A percentile compares a stretch with the other conserved stretches of the same genome.
Evolutionary conservation across 2,797 vertebrate genomes (phyloP).

Genomic region (Hydrolagus colliei): DNA sequence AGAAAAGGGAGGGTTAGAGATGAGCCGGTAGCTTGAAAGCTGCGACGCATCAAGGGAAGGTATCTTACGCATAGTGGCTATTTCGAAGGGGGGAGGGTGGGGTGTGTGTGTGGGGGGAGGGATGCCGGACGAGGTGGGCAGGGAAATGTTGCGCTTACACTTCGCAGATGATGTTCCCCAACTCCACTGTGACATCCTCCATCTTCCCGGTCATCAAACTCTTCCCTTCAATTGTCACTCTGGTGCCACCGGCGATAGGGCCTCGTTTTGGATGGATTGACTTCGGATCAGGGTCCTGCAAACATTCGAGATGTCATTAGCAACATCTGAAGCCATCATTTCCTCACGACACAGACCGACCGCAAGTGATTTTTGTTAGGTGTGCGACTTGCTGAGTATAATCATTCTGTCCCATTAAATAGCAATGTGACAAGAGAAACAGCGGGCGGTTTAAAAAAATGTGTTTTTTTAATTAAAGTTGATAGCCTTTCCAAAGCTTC

Average conservation of each 20-base stretch:
- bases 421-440: too few relatives aligned
- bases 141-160: slow-evolving; percentile 66
- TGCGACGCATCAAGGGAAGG: too few relatives aligned
- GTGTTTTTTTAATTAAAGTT: background rate
- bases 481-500: too few relatives aligned
- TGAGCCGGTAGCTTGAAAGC: too few relatives aligned
- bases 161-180: slow-evolving; percentile 66
- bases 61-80: too few relatives aligned
- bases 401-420: background rate
- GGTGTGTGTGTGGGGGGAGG: too few relatives aligned
- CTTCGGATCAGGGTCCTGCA: slow-evolving; percentile 67
- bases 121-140: too few relatives aligned
- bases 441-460: too few relatives aligned
- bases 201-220: slow-evolving; percentile 75
- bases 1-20: too few relatives aligned
- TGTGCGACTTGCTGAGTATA: background rate
- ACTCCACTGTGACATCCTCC: slow-evolving; percentile 69
- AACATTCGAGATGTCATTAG: slow-evolving; percentile 31
- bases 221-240: slow-evolving; percentile 71
- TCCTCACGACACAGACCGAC: background rate
- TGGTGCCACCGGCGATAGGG: slow-evolving; percentile 76
- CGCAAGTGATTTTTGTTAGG: background rate
- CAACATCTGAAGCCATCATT: background rate
- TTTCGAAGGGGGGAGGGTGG: too few relatives aligned
- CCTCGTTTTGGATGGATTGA: slow-evolving; percentile 52